These are phyloP conservation scores for Phragmatobia fuliginosa DNA, from an alignment of 2,888 invertebrate species.

Conservation along the genomic window DNA sequence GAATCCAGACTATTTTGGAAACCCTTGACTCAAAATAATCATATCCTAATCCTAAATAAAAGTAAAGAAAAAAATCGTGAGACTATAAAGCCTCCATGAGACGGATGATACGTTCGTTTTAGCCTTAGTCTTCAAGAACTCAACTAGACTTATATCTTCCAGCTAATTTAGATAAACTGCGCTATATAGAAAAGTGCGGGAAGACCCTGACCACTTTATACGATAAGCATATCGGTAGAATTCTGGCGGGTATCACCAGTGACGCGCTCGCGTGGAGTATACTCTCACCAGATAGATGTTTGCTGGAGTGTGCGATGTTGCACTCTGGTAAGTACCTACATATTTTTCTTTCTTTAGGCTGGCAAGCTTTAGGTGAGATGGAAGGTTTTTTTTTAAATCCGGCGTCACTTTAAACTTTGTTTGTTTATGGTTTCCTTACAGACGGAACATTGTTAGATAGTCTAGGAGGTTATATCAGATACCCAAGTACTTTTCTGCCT, in stretches of 20 bases:
- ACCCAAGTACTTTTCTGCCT: too few relatives aligned
- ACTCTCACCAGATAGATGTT: conserved; percentile 88
- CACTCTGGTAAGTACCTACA: conserved; percentile 73
- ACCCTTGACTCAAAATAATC: too few relatives aligned
- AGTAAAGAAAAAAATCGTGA: too few relatives aligned
- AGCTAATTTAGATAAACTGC: conserved; percentile 83
- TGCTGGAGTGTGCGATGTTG: conserved; percentile 88
- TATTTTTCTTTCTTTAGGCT: background rate
- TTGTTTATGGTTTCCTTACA: too few relatives aligned
- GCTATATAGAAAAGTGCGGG: conserved; percentile 72
- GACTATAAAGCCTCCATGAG: too few relatives aligned
- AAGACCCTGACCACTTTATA: conserved; percentile 81
- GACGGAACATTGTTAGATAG: too few relatives aligned
- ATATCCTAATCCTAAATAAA: too few relatives aligned
- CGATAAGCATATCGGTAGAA: conserved; percentile 75
- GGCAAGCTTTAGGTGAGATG: background rate
- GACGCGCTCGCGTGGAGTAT: conserved; percentile 89
- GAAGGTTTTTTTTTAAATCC: background rate
- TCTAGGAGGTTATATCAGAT: too few relatives aligned
- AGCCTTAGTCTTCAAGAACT: background rate
- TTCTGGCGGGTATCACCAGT: conserved; percentile 85
- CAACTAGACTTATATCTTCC: conserved; percentile 2
- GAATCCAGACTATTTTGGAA: too few relatives aligned
- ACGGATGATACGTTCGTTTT: background rate
- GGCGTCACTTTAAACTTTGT: too few relatives aligned